phyloP scores from a whole-genome alignment of 23 tunicate species.

The Halocynthia roretzi region DNA sequence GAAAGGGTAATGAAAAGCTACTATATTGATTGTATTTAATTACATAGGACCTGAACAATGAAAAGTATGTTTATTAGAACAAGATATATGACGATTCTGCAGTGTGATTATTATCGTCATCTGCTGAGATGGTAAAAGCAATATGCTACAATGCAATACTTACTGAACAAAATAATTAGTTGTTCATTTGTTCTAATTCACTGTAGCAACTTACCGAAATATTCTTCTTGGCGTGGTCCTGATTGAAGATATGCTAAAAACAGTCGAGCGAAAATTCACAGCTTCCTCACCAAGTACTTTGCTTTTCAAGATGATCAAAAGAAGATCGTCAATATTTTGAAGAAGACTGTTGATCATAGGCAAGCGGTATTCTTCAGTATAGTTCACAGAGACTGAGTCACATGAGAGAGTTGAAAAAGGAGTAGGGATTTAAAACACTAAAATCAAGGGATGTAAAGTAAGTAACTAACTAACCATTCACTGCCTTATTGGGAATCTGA shows the following conservation, averaged over 20 bases:
- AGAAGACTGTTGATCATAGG: background rate
- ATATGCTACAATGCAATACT: background rate
- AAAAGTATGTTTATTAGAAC: too few species aligned
- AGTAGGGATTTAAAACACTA: too few species aligned
- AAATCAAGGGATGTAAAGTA: too few species aligned
- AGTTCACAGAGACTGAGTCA: slow-evolving; percentile 15
- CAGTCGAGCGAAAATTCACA: slow-evolving; percentile 36
- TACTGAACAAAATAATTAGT: background rate
- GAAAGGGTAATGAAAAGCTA: too few species aligned
- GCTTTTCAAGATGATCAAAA: slow-evolving; percentile 42
- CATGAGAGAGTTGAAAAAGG: too few species aligned
- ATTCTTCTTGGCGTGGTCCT: slow-evolving; percentile 17
- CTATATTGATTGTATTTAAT: too few species aligned
- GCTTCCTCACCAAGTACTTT: slow-evolving; percentile 89
- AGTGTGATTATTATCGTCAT: too few species aligned
- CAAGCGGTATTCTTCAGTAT: slow-evolving; percentile 7
- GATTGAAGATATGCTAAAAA: slow-evolving; percentile 49
- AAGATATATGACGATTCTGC: too few species aligned
- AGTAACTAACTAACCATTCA: too few species aligned
- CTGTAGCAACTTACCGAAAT: too few species aligned
- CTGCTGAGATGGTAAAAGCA: too few species aligned
- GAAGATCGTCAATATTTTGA: slow-evolving; percentile 1
- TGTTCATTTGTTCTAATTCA: background rate
- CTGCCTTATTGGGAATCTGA: background rate
- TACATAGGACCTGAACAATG: too few species aligned